A percentile compares a stretch with the other conserved stretches of the same genome.
Evolutionary conservation across 1,140 invertebrate genomes (phyloP).

Genomic region (Drosophila teissieri): DNA sequence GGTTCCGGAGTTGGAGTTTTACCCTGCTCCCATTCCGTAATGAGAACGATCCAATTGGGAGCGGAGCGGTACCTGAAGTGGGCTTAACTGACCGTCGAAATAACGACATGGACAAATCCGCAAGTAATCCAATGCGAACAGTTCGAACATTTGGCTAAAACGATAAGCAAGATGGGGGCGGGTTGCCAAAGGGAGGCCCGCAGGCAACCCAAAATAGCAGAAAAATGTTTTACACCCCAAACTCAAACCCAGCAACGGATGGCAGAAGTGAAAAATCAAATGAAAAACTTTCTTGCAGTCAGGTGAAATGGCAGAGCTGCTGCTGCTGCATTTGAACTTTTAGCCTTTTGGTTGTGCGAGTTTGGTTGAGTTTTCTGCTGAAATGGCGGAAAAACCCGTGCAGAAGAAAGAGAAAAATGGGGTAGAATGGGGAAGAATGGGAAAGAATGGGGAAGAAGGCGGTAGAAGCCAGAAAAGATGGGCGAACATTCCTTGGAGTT

Average conservation of each 20-base stretch:
- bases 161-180: slow-evolving; percentile 54
- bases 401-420: slow-evolving; percentile 20
- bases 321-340: slow-evolving; percentile 77
- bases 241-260: background rate
- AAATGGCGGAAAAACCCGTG: slow-evolving; percentile 69
- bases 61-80: background rate
- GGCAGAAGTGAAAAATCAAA: slow-evolving; percentile 72
- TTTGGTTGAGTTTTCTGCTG: slow-evolving; percentile 66
- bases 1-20: background rate
- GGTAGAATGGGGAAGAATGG: background rate
- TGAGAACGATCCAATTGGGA: slow-evolving; percentile 20
- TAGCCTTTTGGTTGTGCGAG: slow-evolving; percentile 68
- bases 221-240: slow-evolving; percentile 75
- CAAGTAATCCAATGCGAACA: slow-evolving; percentile 70
- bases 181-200: slow-evolving; percentile 33
- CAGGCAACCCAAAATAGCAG: slow-evolving; percentile 71
- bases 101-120: slow-evolving; percentile 74
- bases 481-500: slow-evolving; percentile 48
- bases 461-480: slow-evolving; percentile 53
- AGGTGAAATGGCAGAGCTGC: slow-evolving; percentile 76
- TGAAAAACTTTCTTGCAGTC: slow-evolving; percentile 82
- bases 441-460: slow-evolving; percentile 2
- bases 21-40: slow-evolving; percentile 31
- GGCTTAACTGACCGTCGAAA: slow-evolving; percentile 62
- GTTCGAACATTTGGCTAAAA: slow-evolving; percentile 71